Percentiles rank a stretch among this genome's conserved stretches.
Conservation (phyloP, 1,140 invertebrate species). For the Ganaspis sp. region DNA sequence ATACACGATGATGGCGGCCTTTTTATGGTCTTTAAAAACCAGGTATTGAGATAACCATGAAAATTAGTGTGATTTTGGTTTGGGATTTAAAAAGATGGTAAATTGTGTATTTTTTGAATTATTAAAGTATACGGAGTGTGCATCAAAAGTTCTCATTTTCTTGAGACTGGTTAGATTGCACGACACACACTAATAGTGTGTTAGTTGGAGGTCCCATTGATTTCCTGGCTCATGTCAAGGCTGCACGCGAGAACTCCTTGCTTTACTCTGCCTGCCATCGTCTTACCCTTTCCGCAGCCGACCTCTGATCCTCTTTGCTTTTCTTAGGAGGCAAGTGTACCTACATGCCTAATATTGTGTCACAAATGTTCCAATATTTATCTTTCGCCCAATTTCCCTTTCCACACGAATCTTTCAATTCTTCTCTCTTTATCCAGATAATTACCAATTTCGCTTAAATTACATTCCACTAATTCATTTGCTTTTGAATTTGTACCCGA, state of each 20-base stretch:
- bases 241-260: conserved; percentile 70
- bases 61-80: neutral
- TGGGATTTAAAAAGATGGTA: neutral
- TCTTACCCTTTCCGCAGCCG: conserved; percentile 34
- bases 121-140: neutral
- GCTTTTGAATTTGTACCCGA: no score
- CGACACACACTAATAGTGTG: conserved; percentile 57
- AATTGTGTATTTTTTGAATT: neutral
- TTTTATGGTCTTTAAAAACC: no score
- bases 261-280: conserved; percentile 56
- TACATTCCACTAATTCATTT: no score
- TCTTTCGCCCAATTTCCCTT: neutral
- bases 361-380: neutral
- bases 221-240: conserved; percentile 75
- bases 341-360: neutral
- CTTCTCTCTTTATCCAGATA: neutral
- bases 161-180: conserved; percentile 51
- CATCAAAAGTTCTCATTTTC: neutral
- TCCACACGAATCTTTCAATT: no score
- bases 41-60: neutral
- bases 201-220: conserved; percentile 74
- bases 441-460: no score
- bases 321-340: neutral
- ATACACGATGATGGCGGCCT: no score
- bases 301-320: conserved; percentile 29